Evolutionary conservation across 2,113 vertebrate species (phyloP).

Genomic region (Phalacrocorax pelagicus): DNA sequence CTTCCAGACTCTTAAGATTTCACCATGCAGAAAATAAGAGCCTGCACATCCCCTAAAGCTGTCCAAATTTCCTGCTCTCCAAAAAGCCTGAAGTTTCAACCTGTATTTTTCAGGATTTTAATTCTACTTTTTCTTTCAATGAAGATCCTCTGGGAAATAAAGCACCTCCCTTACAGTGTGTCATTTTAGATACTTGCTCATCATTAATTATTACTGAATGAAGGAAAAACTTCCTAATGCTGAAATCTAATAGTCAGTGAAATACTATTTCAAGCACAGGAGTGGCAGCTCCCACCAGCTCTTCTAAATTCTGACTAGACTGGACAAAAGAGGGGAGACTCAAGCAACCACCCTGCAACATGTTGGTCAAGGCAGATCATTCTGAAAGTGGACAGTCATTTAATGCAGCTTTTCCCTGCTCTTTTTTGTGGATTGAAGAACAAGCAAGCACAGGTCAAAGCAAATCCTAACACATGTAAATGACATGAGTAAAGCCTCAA

Average conservation of each 20-base stretch:
- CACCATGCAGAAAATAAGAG: background rate
- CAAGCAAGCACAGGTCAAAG: background rate
- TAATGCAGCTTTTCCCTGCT: background rate
- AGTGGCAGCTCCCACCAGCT: background rate
- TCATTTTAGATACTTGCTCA: slow-evolving; percentile 21
- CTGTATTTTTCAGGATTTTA: background rate
- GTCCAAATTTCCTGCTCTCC: background rate
- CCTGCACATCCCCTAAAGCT: background rate
- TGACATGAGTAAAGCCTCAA: background rate
- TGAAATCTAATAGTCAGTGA: background rate
- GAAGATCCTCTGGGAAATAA: background rate
- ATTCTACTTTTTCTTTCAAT: background rate
- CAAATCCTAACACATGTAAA: background rate
- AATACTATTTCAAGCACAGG: background rate
- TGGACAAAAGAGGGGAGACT: background rate
- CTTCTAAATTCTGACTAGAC: background rate
- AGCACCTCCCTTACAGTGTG: background rate
- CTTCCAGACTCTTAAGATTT: background rate
- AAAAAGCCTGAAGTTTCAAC: background rate
- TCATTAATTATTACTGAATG: background rate
- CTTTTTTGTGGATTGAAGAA: background rate
- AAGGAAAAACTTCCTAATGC: background rate
- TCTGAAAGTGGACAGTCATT: background rate
- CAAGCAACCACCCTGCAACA: background rate
- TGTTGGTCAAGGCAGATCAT: background rate